Conservation (phyloP, 2,113 vertebrate genomes). For the Cariama cristata region DNA sequence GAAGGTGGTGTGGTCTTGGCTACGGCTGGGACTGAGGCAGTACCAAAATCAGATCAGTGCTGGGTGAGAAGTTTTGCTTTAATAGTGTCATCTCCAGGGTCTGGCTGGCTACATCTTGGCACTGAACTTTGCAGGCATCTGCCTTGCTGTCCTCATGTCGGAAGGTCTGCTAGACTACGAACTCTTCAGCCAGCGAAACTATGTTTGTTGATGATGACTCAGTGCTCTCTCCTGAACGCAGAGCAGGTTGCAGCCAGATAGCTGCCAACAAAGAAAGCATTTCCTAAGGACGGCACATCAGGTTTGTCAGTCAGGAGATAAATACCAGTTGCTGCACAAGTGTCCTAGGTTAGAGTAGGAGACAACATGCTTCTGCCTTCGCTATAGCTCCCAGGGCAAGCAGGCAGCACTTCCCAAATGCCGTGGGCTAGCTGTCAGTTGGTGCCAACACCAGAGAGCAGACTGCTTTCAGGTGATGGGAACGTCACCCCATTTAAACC, state of each 20-base stretch:
- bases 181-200: background rate
- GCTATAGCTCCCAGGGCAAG: background rate
- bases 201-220: background rate
- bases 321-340: background rate
- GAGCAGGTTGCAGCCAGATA: background rate
- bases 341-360: background rate
- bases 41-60: background rate
- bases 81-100: background rate
- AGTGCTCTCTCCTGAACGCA: background rate
- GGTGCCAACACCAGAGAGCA: background rate
- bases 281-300: background rate
- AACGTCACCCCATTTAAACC: background rate
- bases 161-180: background rate
- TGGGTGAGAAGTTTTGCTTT: no score
- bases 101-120: background rate
- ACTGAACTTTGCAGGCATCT: background rate
- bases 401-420: background rate
- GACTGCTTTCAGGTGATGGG: background rate
- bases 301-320: background rate
- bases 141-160: background rate
- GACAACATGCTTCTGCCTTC: background rate
- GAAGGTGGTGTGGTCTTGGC: background rate
- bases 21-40: background rate
- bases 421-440: rapidly evolving
- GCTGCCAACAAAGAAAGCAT: background rate